Percentiles rank a stretch among this genome's conserved stretches.
phyloP scores from a whole-genome alignment of 2,797 vertebrate genomes.

The Synanceia verrucosa region DNA sequence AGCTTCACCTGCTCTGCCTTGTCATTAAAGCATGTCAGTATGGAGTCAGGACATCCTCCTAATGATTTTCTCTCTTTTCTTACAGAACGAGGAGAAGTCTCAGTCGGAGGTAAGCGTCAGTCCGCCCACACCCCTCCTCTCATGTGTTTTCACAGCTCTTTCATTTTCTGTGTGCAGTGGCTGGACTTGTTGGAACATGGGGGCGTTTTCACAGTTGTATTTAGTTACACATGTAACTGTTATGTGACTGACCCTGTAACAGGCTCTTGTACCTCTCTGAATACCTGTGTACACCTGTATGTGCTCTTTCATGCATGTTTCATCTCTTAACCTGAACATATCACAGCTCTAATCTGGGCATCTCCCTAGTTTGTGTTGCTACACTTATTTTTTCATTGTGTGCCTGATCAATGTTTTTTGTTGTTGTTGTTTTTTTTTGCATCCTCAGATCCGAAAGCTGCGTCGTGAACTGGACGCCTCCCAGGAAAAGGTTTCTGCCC shows the following conservation, averaged over 20 bases:
- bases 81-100: conserved; percentile 96
- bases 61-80: conserved; percentile 54
- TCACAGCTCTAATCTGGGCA: conserved; percentile 40
- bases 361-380: conserved; percentile 41
- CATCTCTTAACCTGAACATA: conserved; percentile 25
- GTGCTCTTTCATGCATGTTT: conserved; percentile 37
- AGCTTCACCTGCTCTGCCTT: conserved; percentile 8
- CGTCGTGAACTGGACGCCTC: conserved; percentile 95
- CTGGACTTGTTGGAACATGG: conserved; percentile 59
- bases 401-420: conserved; percentile 17
- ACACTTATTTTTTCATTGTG: not conserved
- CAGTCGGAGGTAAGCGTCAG: conserved; percentile 93
- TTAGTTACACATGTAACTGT: conserved; percentile 61
- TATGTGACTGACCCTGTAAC: conserved; percentile 51
- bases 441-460: conserved; percentile 92
- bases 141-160: conserved; percentile 35
- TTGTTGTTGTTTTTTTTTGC: conserved; percentile 19
- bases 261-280: conserved; percentile 43
- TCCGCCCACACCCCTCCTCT: conserved; percentile 28
- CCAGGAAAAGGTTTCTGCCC: conserved; percentile 96
- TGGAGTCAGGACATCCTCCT: conserved; percentile 24
- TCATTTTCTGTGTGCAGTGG: conserved; percentile 48
- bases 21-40: conserved; percentile 21
- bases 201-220: conserved; percentile 52
- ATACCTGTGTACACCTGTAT: conserved; percentile 60